Conservation (phyloP, 2,888 invertebrate genomes). For the Listrodromus nycthemerus region DNA sequence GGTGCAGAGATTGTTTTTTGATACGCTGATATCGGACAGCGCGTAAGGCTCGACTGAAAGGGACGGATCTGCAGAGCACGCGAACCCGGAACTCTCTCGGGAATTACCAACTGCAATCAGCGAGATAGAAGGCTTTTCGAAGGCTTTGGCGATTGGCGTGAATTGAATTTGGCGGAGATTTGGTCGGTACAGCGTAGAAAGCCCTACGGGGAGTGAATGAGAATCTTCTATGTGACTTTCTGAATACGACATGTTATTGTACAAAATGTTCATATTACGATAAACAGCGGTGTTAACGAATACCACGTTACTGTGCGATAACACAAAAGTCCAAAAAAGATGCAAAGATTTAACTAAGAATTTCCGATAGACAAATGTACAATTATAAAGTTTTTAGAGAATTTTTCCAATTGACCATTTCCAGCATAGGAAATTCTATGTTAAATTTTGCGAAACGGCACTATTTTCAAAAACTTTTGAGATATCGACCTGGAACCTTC, state of each 20-base stretch:
- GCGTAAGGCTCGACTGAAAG: not conserved
- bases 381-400: no score
- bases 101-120: conserved; percentile 19
- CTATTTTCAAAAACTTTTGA: no score
- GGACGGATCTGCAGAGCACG: not conserved
- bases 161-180: conserved; percentile 11
- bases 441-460: no score
- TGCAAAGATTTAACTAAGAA: not conserved
- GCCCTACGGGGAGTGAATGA: conserved; percentile 14
- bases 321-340: not conserved
- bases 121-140: conserved; percentile 12
- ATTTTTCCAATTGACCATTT: no score
- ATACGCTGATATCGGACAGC: not conserved
- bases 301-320: not conserved
- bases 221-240: not conserved
- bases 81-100: conserved; percentile 12
- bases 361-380: no score
- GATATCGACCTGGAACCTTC: no score
- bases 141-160: conserved; percentile 8
- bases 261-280: not conserved
- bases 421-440: no score
- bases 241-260: not conserved
- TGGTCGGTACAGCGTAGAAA: not conserved
- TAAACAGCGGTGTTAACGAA: not conserved
- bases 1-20: not conserved